Conservation (phyloP, 2,888 invertebrate genomes). For the Plebejus argus region DNA sequence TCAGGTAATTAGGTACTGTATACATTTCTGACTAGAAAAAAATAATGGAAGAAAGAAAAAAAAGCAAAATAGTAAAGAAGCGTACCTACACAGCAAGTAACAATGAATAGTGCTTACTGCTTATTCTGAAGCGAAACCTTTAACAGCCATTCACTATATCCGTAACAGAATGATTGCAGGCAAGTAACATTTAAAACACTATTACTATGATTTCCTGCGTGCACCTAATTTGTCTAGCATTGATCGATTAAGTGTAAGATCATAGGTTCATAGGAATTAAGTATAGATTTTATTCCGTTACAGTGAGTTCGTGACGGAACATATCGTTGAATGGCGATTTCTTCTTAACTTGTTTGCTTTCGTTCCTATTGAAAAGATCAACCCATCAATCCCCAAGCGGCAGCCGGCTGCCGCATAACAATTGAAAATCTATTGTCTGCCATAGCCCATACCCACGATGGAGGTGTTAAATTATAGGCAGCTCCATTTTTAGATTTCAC, state of each 20-base stretch:
- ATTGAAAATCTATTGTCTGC: too few relatives aligned
- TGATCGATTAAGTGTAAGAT: slow-evolving; percentile 18
- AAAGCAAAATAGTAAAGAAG: neutral
- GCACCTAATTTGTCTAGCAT: neutral
- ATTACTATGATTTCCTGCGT: slow-evolving; percentile 7
- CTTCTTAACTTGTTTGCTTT: slow-evolving; percentile 49
- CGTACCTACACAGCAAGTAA: neutral
- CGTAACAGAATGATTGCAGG: neutral
- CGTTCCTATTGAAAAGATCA: slow-evolving; percentile 40
- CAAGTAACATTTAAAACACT: slow-evolving; percentile 1
- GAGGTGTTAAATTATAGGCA: too few relatives aligned
- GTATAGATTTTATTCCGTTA: slow-evolving; percentile 37
- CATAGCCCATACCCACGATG: too few relatives aligned
- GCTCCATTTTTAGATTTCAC: neutral
- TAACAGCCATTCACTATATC: neutral
- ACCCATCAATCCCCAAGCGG: too few relatives aligned
- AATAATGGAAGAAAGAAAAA: neutral
- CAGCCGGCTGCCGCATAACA: too few relatives aligned
- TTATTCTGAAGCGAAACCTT: neutral
- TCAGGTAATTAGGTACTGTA: too few relatives aligned
- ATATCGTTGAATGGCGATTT: slow-evolving; percentile 38
- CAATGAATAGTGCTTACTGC: neutral
- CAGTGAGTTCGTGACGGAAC: slow-evolving; percentile 37
- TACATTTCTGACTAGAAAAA: too few relatives aligned
- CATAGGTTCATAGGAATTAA: slow-evolving; percentile 18